phyloP scores from a whole-genome alignment of 35 echinoderm and acorn worm species.

The Anneissia japonica region DNA sequence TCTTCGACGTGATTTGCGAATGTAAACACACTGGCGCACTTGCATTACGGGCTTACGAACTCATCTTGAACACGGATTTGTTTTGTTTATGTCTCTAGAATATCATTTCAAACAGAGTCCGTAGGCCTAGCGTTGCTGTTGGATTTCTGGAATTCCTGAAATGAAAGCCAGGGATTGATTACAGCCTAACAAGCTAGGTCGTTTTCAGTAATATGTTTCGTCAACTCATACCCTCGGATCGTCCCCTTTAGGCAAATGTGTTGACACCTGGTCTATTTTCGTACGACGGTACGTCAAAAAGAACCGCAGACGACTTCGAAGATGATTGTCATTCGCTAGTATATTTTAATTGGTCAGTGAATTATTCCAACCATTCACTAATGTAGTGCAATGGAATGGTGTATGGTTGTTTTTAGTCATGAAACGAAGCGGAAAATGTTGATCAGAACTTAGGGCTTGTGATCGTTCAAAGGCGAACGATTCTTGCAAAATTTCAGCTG shows the following conservation, averaged over 20 bases:
- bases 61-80: not conserved
- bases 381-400: not conserved
- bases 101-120: not conserved
- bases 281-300: not conserved
- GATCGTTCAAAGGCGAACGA: not conserved
- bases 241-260: not conserved
- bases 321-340: not conserved
- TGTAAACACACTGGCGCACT: not conserved
- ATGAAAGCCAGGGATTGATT: not conserved
- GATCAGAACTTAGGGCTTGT: not conserved
- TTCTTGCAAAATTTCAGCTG: not conserved
- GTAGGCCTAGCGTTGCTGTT: too few relatives aligned
- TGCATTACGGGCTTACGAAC: not conserved
- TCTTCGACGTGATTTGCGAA: not conserved
- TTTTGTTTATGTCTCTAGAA: not conserved
- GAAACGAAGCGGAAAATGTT: not conserved
- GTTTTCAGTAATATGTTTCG: not conserved
- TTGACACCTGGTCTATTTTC: not conserved
- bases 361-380: not conserved
- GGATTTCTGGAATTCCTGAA: not conserved
- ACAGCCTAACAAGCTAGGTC: not conserved
- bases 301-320: not conserved
- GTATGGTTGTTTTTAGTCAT: not conserved
- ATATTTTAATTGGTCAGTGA: not conserved
- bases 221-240: not conserved